These are phyloP conservation scores for Meriones unguiculatus DNA, from an alignment of 2,113 vertebrate species.

Conservation along the genomic window DNA sequence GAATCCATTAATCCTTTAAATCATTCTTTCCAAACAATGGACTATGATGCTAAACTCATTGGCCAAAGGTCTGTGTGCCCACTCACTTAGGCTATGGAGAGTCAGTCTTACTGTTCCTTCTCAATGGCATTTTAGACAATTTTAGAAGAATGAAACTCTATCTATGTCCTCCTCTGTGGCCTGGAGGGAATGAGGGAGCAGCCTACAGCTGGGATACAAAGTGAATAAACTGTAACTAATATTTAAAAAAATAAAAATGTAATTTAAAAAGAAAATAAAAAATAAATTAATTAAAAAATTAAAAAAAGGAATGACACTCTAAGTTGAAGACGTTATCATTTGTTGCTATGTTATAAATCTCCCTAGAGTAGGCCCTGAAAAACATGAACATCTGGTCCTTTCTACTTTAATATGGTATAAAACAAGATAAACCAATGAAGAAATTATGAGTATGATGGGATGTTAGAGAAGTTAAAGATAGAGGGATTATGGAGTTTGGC, in stretches of 20 bases:
- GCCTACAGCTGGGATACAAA: too few species aligned
- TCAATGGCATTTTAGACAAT: conserved; percentile 10
- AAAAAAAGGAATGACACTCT: neutral
- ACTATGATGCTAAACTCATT: conserved; percentile 15
- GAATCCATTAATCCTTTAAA: conserved; percentile 36
- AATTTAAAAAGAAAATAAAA: too few species aligned
- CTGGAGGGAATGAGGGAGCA: too few species aligned
- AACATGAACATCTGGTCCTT: neutral
- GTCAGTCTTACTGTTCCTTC: conserved; percentile 41
- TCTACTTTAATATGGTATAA: conserved; percentile 49
- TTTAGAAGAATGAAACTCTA: conserved; percentile 28
- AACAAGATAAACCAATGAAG: conserved; percentile 63
- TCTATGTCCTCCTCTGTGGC: too few species aligned
- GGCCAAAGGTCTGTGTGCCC: neutral
- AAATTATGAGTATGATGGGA: conserved; percentile 63
- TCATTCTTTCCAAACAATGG: neutral
- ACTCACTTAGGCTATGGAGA: neutral
- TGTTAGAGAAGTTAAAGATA: conserved; percentile 29
- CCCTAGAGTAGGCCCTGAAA: neutral
- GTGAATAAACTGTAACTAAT: too few species aligned
- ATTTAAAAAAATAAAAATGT: too few species aligned
- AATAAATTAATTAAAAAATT: too few species aligned
- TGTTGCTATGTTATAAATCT: neutral
- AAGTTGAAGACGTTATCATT: conserved; percentile 8
- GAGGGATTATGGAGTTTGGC: conserved; percentile 23